These are phyloP conservation scores for Heliconius charithonia DNA, from an alignment of 2,888 invertebrate species.

Conservation along the genomic window DNA sequence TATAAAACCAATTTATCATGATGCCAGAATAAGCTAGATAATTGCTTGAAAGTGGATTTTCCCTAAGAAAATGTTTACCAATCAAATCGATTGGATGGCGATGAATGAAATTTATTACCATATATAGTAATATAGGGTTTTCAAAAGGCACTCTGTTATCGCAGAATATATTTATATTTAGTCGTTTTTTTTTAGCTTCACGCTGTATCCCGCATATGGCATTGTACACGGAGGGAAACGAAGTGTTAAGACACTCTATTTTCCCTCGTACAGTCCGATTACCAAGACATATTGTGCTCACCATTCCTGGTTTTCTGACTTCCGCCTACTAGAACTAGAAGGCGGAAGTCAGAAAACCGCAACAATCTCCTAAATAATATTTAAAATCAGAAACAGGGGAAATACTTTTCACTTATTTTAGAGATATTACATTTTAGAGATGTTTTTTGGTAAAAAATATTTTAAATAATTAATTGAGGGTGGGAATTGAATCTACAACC, in stretches of 20 bases:
- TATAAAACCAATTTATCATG: constrained; percentile 35
- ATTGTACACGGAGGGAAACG: too few species aligned
- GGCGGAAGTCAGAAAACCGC: too few species aligned
- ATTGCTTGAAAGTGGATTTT: constrained; percentile 67
- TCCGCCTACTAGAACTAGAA: too few species aligned
- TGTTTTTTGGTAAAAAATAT: too few species aligned
- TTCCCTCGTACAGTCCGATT: too few species aligned
- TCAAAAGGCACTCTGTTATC: constrained; percentile 38
- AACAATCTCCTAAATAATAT: too few species aligned
- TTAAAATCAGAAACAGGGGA: too few species aligned
- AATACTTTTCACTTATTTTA: too few species aligned
- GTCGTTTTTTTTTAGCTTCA: constrained; percentile 26
- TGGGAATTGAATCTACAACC: not conserved
- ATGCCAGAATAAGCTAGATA: constrained; percentile 56
- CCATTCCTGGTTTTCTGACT: too few species aligned
- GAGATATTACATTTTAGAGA: too few species aligned
- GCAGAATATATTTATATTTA: not conserved
- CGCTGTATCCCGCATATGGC: not conserved
- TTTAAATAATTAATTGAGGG: not conserved
- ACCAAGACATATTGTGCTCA: too few species aligned
- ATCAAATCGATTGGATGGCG: constrained; percentile 65
- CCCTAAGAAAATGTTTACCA: constrained; percentile 57
- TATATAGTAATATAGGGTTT: constrained; percentile 73
- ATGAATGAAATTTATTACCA: constrained; percentile 71
- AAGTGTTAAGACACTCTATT: too few species aligned